Percentiles rank a stretch among this genome's conserved stretches.
Conservation (phyloP, 2,797 vertebrate species). For the Pitangus sulphuratus region DNA sequence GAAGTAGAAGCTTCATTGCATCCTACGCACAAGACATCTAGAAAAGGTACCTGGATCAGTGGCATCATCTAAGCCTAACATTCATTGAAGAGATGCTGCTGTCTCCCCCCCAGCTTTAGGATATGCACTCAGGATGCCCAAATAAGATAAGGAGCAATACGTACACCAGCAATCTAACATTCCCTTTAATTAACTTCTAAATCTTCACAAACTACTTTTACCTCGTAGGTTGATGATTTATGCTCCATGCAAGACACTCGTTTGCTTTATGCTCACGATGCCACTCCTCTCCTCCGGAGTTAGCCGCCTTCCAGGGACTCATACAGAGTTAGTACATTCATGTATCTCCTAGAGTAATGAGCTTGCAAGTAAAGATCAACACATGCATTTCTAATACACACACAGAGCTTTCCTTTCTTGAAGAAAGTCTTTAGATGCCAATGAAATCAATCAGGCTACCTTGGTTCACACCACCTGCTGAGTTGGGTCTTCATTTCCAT, state of each 20-base stretch:
- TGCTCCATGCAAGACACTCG: neutral
- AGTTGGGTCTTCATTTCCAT: conserved; percentile 1
- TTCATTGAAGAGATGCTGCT: neutral
- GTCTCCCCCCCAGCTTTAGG: neutral
- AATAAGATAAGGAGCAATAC: neutral
- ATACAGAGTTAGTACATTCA: neutral
- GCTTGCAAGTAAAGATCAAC: neutral
- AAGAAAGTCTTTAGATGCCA: conserved; percentile 12
- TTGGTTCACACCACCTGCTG: conserved; percentile 19
- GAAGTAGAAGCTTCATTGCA: neutral
- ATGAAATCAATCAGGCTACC: neutral
- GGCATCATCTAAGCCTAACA: neutral
- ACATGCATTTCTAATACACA: neutral
- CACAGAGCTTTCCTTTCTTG: neutral
- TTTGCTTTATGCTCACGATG: neutral
- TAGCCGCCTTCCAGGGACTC: neutral
- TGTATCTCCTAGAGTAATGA: neutral
- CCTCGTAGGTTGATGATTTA: neutral
- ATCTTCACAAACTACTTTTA: neutral
- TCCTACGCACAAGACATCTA: neutral
- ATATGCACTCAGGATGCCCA: neutral
- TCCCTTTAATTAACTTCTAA: neutral
- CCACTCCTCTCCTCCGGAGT: neutral
- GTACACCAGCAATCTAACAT: neutral
- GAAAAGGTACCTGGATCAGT: neutral